Evolutionary conservation across 2,888 invertebrate species (phyloP), one percentile per base, ranked within the genome.

Genomic region (Acanthosepion esculentum): DNA sequence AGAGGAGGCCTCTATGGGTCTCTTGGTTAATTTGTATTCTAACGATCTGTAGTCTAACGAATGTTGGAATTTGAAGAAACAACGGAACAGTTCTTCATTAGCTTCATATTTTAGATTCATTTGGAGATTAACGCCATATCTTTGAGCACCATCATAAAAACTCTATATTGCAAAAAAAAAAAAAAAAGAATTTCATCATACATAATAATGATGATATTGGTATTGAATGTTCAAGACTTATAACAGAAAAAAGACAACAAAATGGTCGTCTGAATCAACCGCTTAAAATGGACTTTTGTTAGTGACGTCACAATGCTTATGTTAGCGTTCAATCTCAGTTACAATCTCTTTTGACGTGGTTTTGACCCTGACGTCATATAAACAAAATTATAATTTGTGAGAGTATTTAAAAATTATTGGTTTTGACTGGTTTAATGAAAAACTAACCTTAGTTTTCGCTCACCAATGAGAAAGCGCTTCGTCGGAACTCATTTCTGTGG

Each of bases 381-480:
- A 59, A 7, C 59, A 7, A 50, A 8, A 50, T 15, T n/a, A n/a
- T n/a, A n/a, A n/a, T n/a, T n/a, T n/a, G n/a, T n/a, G n/a, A n/a
- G n/a, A n/a, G n/a, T n/a, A n/a, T n/a, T n/a, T 50, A 59, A 59
- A 59, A 59, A 59, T 59, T 20, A 59, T 78, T 78, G n/a, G n/a
- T 33, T 64, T 78, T 18, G 78, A n/a, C 23, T n/a, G 33, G n/a
- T n/a, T 78, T n/a, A n/a, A 2, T 78, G 3, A 78, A 78, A n/a
- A n/a, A n/a, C 78, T n/a, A n/a, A 78, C 78, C 78, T 78, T 3
- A 5, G n/a, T 78, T 29, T 41, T 26, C 41, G 53, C 18, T 95
- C 95, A 96, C 96, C 97, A 96, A 94, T 96, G 96, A 92, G 95
- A 95, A 29, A 97, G 95, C 15, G 97, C 97, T 92, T 97, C 97